Evolutionary conservation across 1,140 invertebrate species (phyloP).

Genomic region (Euwallacea fornicatus): DNA sequence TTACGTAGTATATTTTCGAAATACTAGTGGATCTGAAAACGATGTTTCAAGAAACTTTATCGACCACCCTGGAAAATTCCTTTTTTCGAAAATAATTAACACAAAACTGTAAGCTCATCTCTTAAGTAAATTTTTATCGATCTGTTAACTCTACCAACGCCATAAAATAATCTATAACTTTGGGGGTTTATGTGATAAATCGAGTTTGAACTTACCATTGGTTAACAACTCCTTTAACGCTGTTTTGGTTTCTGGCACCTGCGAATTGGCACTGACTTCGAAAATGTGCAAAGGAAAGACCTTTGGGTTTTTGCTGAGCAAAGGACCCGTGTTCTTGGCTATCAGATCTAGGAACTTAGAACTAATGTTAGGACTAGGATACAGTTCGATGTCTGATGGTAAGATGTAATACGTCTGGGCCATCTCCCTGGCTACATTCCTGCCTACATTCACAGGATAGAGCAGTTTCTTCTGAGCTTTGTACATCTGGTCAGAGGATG

Average conservation of each 20-base stretch:
- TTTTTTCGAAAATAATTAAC: neutral
- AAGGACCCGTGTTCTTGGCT: constrained; percentile 66
- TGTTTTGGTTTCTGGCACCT: constrained; percentile 73
- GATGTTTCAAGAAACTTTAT: no score
- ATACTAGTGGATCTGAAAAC: no score
- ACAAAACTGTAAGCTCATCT: neutral
- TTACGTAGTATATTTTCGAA: no score
- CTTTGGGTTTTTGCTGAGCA: constrained; percentile 68
- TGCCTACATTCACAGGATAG: constrained; percentile 86
- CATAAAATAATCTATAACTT: neutral
- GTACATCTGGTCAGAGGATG: constrained; percentile 67
- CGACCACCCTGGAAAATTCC: no score
- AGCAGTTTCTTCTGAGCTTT: constrained; percentile 77
- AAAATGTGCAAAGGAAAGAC: constrained; percentile 83
- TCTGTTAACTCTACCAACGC: neutral
- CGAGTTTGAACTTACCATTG: constrained; percentile 54
- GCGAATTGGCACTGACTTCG: constrained; percentile 73
- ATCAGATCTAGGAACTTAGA: constrained; percentile 81
- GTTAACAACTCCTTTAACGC: constrained; percentile 74
- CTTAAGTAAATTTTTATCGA: neutral
- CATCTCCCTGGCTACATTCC: constrained; percentile 81
- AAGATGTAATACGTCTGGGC: constrained; percentile 82
- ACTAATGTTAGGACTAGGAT: constrained; percentile 78
- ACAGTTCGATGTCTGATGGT: constrained; percentile 85
- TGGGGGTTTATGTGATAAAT: neutral